Percentiles rank a stretch among this genome's conserved stretches.
phyloP scores from a whole-genome alignment of 2,888 invertebrate genomes.

The Nomada hirtipes region DNA sequence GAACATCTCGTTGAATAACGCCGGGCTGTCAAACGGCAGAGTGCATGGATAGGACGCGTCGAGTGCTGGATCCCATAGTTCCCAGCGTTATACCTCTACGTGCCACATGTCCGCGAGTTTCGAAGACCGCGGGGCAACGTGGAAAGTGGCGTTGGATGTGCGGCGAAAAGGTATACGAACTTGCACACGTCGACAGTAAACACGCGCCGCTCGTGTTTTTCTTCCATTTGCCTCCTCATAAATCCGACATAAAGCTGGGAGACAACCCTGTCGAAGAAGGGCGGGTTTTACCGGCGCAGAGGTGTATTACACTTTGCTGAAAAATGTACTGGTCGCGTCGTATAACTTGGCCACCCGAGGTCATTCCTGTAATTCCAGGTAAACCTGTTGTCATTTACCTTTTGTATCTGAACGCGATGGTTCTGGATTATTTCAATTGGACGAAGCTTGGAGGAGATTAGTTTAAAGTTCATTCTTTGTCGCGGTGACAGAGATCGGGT shows the following conservation, averaged over 20 bases:
- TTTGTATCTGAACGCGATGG: no score
- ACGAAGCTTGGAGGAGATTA: no score
- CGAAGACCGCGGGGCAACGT: constrained; percentile 57
- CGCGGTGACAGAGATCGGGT: no score
- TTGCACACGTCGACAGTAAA: constrained; percentile 80
- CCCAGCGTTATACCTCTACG: constrained; percentile 74
- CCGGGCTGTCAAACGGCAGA: constrained; percentile 60
- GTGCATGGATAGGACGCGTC: constrained; percentile 50
- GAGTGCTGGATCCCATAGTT: constrained; percentile 64
- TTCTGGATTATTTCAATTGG: no score
- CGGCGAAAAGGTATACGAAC: constrained; percentile 45
- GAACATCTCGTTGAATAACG: constrained; percentile 51
- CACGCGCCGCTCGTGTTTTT: constrained; percentile 81
- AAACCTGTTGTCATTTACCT: no score
- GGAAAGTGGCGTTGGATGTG: constrained; percentile 60
- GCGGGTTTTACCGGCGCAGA: constrained; percentile 16
- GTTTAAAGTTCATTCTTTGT: no score
- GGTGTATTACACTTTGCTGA: constrained; percentile 7
- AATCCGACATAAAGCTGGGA: constrained; percentile 79
- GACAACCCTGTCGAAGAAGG: constrained; percentile 48
- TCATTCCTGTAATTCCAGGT: not conserved
- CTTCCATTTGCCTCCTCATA: constrained; percentile 82
- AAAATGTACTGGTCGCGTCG: constrained; percentile 19
- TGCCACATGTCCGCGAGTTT: constrained; percentile 72
- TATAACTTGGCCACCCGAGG: constrained; percentile 2